phyloP scores from a whole-genome alignment of 2,797 vertebrate genomes.

The Ceryle rudis region DNA sequence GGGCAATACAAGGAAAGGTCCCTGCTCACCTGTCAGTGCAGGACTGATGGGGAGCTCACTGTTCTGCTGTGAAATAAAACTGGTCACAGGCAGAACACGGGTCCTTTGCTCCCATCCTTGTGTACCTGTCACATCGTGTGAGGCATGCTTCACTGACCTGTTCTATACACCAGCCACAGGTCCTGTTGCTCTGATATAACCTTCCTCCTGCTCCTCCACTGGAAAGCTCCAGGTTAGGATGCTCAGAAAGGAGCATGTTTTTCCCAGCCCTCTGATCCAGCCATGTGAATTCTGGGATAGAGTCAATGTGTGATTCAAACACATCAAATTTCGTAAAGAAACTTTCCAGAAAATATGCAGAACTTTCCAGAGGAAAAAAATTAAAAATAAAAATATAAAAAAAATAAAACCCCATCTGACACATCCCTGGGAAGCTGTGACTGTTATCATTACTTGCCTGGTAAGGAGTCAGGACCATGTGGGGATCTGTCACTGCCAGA shows the following conservation, averaged over 20 bases:
- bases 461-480: conserved; percentile 29
- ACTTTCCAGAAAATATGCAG: not conserved
- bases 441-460: conserved; percentile 36
- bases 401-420: not conserved
- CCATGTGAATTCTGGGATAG: not conserved
- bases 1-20: not conserved
- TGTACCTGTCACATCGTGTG: not conserved
- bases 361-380: not conserved
- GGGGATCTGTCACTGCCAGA: conserved; percentile 46
- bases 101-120: accelerated
- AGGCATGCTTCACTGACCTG: not conserved
- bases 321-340: not conserved
- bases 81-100: accelerated
- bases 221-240: not conserved
- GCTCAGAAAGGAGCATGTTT: not conserved
- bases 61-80: not conserved
- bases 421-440: not conserved
- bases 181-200: not conserved
- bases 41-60: not conserved
- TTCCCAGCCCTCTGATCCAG: not conserved
- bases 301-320: accelerated
- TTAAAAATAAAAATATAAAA: not conserved
- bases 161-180: not conserved
- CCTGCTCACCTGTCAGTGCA: accelerated
- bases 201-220: not conserved